Percentiles rank a stretch among this genome's conserved stretches.
phyloP scores from a whole-genome alignment of 2,797 vertebrate species.

The Dromococcyx pavoninus region DNA sequence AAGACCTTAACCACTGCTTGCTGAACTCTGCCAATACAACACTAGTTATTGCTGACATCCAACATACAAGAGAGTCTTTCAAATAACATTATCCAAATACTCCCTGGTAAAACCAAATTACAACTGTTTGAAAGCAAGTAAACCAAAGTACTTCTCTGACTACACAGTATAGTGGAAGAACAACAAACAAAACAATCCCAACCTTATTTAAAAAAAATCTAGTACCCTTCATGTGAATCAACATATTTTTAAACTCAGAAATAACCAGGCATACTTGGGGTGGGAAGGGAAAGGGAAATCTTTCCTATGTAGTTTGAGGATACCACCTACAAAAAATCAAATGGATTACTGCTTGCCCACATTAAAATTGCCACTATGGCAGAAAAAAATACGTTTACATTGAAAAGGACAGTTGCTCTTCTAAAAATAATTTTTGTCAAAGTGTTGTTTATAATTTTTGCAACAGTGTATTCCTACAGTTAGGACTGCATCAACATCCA shows the following conservation, averaged over 20 bases:
- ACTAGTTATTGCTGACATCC: background rate
- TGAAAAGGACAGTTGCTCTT: constrained; percentile 15
- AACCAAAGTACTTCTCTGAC: background rate
- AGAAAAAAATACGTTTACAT: background rate
- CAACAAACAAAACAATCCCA: background rate
- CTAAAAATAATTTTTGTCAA: constrained; percentile 34
- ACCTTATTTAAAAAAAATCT: background rate
- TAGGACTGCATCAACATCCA: background rate
- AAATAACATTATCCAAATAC: background rate
- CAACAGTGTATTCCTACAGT: constrained; percentile 2
- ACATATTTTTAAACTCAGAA: background rate
- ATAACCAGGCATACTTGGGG: background rate
- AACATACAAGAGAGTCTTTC: background rate
- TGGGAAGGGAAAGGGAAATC: background rate
- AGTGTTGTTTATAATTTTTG: constrained; percentile 13
- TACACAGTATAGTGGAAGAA: background rate
- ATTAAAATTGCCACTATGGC: background rate
- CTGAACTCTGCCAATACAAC: background rate
- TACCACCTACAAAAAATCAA: constrained; percentile 42
- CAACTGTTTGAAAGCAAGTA: background rate
- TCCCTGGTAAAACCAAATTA: background rate
- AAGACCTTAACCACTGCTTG: background rate
- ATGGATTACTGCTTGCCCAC: background rate
- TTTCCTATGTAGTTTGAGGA: background rate
- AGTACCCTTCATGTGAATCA: background rate